These are phyloP conservation scores for Pterobdella sp. DNA, from an alignment of 2,888 invertebrate genomes.

Conservation along the genomic window DNA sequence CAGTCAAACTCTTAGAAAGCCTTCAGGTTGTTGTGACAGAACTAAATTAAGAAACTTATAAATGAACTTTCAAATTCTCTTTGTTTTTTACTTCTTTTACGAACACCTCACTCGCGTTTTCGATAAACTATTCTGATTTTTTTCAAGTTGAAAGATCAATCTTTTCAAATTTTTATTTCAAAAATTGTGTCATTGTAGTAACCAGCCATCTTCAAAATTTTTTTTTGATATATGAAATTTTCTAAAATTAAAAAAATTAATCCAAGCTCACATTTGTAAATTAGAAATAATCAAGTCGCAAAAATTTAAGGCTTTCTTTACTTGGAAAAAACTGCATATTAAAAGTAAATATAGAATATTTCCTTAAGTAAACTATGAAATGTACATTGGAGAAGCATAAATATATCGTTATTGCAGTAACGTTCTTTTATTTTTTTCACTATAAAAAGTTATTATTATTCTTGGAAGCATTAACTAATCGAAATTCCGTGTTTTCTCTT, in stretches of 20 bases:
- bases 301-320: background rate
- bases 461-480: constrained; percentile 1
- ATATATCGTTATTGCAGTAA: too few species aligned
- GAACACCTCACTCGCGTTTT: too few species aligned
- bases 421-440: background rate
- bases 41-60: background rate
- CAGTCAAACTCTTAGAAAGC: background rate
- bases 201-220: background rate
- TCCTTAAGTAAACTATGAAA: background rate
- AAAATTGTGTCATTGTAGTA: too few species aligned
- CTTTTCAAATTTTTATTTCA: background rate
- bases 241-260: too few species aligned
- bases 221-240: background rate
- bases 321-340: background rate
- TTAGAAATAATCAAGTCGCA: background rate
- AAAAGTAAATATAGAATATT: background rate
- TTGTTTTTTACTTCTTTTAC: background rate
- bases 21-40: background rate
- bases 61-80: background rate
- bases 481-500: constrained; percentile 6
- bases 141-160: background rate
- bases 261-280: background rate
- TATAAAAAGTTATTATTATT: background rate
- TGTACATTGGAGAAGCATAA: background rate
- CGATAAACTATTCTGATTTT: too few species aligned